Conservation (phyloP, 2,888 invertebrate species). For the Bembecia ichneumoniformis region DNA sequence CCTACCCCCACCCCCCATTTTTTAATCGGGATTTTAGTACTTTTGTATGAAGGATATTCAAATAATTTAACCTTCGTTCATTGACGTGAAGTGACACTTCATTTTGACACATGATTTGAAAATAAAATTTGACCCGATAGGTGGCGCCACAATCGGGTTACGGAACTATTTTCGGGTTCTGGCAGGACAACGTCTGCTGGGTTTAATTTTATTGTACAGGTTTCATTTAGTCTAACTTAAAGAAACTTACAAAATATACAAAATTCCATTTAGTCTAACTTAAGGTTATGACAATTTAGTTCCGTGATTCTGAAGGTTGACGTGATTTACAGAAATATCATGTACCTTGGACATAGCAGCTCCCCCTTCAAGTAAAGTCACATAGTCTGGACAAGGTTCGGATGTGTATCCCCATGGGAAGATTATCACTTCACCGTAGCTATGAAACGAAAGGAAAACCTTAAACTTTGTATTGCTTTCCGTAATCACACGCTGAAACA, state of each 20-base stretch:
- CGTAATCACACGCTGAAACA: constrained; percentile 31
- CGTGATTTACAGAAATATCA: background rate
- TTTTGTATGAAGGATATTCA: too few species aligned
- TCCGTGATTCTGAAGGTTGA: background rate
- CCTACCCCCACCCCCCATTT: too few species aligned
- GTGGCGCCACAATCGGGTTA: too few species aligned
- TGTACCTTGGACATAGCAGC: constrained; percentile 53
- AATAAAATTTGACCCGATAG: too few species aligned
- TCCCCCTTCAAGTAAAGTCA: constrained; percentile 53
- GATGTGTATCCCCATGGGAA: constrained; percentile 61
- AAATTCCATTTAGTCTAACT: background rate
- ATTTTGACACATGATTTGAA: too few species aligned
- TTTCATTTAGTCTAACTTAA: too few species aligned
- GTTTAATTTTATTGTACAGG: too few species aligned
- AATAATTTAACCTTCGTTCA: too few species aligned
- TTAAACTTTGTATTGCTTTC: constrained; percentile 33
- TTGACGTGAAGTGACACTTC: too few species aligned
- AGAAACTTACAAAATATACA: background rate
- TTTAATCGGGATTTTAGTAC: too few species aligned
- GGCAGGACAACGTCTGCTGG: too few species aligned
- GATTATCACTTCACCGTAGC: constrained; percentile 60
- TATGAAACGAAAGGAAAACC: constrained; percentile 58
- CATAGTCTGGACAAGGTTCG: constrained; percentile 55
- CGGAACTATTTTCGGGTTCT: too few species aligned
- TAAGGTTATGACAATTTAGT: background rate